Percentiles rank a stretch among this genome's conserved stretches.
Evolutionary conservation across 2,888 invertebrate genomes (phyloP).

Genomic region (Zygaena filipendulae): DNA sequence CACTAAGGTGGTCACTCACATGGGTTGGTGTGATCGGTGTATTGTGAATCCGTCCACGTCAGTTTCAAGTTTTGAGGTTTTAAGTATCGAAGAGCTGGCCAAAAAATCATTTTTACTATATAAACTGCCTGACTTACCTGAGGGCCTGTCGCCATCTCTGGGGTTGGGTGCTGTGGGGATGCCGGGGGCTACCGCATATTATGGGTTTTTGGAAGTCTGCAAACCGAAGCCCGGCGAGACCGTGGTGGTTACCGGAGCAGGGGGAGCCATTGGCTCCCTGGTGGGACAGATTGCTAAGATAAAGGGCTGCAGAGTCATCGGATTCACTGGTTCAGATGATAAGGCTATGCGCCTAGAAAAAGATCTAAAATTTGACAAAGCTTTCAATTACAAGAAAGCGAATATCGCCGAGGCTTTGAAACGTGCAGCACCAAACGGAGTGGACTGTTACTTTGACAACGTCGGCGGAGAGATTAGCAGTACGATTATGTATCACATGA

Average conservation of each 20-base stretch:
- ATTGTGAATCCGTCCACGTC: too few species aligned
- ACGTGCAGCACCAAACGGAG: constrained; percentile 36
- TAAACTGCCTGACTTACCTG: not conserved
- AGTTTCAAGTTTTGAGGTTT: too few species aligned
- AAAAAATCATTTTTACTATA: not conserved
- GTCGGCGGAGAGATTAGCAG: constrained; percentile 71
- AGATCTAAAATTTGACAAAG: not conserved
- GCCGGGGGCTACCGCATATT: constrained; percentile 32
- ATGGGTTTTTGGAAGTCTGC: constrained; percentile 71
- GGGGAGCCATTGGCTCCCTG: constrained; percentile 73
- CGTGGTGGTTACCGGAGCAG: constrained; percentile 72
- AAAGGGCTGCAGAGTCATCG: constrained; percentile 25
- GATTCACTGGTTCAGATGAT: constrained; percentile 69
- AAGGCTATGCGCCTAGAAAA: constrained; percentile 63
- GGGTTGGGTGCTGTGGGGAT: not conserved
- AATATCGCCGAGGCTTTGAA: not conserved
- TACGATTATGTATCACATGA: constrained; percentile 65
- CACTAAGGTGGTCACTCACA: constrained; percentile 55
- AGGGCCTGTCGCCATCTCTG: not conserved
- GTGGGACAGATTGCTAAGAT: constrained; percentile 76
- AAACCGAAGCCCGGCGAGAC: constrained; percentile 71
- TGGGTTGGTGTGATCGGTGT: constrained; percentile 69
- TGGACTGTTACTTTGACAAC: constrained; percentile 76
- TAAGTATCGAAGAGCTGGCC: too few species aligned
- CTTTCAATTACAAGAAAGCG: not conserved